These are phyloP conservation scores for Campoletis raptor DNA, from an alignment of 2,888 invertebrate genomes.

Conservation along the genomic window DNA sequence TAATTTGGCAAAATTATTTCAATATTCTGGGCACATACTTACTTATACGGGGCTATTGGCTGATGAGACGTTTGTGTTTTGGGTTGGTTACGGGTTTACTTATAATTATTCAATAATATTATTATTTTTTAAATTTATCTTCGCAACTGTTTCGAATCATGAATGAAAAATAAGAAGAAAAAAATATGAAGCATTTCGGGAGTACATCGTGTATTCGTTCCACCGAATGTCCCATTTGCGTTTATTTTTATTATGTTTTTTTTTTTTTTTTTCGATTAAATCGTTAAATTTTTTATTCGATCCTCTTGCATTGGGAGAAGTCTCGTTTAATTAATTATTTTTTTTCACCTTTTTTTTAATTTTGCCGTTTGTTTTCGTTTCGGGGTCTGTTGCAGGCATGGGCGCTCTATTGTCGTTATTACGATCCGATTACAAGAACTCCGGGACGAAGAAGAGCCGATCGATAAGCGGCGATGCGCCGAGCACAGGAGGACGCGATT, in stretches of 20 bases:
- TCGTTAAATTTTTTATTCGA: conserved; percentile 24
- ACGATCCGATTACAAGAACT: conserved; percentile 80
- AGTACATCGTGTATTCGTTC: conserved; percentile 33
- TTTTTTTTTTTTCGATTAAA: conserved; percentile 40
- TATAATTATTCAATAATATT: conserved; percentile 68
- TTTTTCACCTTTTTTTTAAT: conserved; percentile 66
- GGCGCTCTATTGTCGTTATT: conserved; percentile 82
- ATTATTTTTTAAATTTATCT: conserved; percentile 29
- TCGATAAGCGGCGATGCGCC: conserved; percentile 70
- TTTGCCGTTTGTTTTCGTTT: conserved; percentile 65
- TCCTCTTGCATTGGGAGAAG: conserved; percentile 41
- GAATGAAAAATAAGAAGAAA: conserved; percentile 18
- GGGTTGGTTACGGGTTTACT: conserved; percentile 83
- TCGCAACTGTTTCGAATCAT: conserved; percentile 43
- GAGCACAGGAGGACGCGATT: conserved; percentile 71
- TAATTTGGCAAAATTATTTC: conserved; percentile 76
- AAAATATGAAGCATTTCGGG: conserved; percentile 24
- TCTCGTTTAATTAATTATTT: conserved; percentile 42
- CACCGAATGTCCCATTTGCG: conserved; percentile 16
- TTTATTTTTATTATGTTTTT: conserved; percentile 29
- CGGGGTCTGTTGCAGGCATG: conserved; percentile 83
- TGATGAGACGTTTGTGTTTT: conserved; percentile 82
- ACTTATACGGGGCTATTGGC: conserved; percentile 80
- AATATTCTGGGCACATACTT: conserved; percentile 76
- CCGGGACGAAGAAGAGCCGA: conserved; percentile 70